A percentile compares a stretch with the other conserved stretches of the same genome.
Conservation (phyloP, 1,140 invertebrate species). For the Elysia chlorotica region DNA sequence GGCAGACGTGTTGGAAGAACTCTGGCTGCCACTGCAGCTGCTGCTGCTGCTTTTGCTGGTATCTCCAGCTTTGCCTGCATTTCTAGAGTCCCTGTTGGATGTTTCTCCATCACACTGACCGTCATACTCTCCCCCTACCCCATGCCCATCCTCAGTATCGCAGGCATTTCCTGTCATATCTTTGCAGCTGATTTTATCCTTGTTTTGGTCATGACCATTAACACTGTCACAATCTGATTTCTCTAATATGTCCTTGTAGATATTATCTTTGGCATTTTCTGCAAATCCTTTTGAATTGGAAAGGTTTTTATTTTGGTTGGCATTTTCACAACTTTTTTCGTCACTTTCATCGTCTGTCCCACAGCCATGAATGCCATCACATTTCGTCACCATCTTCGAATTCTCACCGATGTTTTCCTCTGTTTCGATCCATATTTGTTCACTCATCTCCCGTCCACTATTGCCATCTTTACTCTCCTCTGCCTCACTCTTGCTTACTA, state of each 20-base stretch:
- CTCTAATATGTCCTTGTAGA: too few species aligned
- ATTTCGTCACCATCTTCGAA: too few species aligned
- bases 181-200: too few species aligned
- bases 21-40: background rate
- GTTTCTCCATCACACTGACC: background rate
- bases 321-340: background rate
- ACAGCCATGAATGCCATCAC: background rate
- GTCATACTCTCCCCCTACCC: background rate
- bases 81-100: background rate
- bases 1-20: background rate
- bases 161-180: too few species aligned
- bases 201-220: too few species aligned
- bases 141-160: too few species aligned
- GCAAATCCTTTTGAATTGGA: too few species aligned
- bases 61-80: background rate
- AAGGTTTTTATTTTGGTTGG: too few species aligned
- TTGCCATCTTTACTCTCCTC: background rate
- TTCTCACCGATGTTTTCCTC: background rate
- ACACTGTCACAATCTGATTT: too few species aligned
- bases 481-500: slow-evolving; percentile 22
- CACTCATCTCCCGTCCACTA: background rate
- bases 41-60: background rate
- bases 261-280: too few species aligned
- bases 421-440: background rate
- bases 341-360: background rate